phyloP scores from a whole-genome alignment of 1,140 invertebrate species.

The Tetramorium parvispinum region DNA sequence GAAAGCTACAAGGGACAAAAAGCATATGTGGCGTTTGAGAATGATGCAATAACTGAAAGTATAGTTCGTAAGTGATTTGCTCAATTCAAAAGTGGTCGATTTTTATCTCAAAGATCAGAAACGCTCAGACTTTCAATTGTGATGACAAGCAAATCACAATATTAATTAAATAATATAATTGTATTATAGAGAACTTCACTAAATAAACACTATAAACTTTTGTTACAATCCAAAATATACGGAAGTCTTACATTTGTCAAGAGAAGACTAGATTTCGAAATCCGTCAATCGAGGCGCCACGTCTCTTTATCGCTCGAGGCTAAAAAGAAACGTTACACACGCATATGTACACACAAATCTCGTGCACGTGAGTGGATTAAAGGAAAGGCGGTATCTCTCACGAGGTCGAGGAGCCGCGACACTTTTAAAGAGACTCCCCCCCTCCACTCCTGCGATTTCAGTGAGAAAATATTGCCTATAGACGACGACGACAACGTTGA shows the following conservation, averaged over 20 bases:
- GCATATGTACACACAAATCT: background rate
- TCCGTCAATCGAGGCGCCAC: background rate
- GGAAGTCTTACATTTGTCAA: background rate
- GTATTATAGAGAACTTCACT: too few relatives aligned
- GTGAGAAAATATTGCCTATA: slow-evolving; percentile 59
- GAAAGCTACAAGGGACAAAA: too few relatives aligned
- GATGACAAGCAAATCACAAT: too few relatives aligned
- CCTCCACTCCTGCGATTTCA: slow-evolving; percentile 5
- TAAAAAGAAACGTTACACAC: background rate
- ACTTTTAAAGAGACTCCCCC: slow-evolving; percentile 30
- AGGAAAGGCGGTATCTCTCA: slow-evolving; percentile 41
- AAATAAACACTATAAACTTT: too few relatives aligned
- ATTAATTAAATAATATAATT: too few relatives aligned
- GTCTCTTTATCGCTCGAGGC: background rate
- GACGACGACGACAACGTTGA: background rate
- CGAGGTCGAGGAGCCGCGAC: slow-evolving; percentile 26
- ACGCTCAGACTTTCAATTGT: too few relatives aligned
- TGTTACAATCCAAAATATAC: too few relatives aligned
- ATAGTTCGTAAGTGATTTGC: too few relatives aligned
- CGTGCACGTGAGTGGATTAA: slow-evolving; percentile 18
- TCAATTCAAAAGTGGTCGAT: too few relatives aligned
- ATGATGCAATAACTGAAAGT: too few relatives aligned
- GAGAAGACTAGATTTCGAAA: background rate
- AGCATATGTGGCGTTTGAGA: too few relatives aligned
- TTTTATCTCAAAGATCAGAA: too few relatives aligned